Evolutionary conservation across 1,140 invertebrate genomes (phyloP).

Genomic region (Cyphomyrmex costatus): DNA sequence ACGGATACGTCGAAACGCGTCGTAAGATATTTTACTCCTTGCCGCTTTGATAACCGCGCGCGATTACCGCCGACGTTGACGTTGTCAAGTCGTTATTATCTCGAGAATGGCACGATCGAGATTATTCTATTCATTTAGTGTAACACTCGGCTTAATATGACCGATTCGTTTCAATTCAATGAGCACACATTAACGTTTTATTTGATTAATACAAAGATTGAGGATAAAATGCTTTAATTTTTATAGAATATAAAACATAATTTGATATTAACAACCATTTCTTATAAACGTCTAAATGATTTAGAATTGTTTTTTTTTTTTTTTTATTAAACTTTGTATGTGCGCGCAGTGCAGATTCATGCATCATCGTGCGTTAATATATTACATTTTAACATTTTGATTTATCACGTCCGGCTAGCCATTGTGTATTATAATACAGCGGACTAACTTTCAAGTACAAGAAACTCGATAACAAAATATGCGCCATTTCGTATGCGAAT

Average conservation of each 20-base stretch:
- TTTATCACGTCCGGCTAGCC: background rate
- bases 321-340: background rate
- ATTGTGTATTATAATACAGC: background rate
- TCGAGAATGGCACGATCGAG: slow-evolving; percentile 41
- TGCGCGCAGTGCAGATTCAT: background rate
- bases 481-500: slow-evolving; percentile 14
- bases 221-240: background rate
- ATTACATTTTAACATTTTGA: background rate
- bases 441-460: background rate
- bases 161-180: slow-evolving; percentile 37
- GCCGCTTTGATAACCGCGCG: slow-evolving; percentile 47
- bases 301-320: background rate
- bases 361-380: background rate
- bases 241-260: background rate
- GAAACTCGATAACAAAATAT: background rate
- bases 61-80: slow-evolving; percentile 38
- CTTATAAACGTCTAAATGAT: background rate
- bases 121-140: slow-evolving; percentile 39
- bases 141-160: slow-evolving; percentile 36
- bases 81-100: slow-evolving; percentile 38
- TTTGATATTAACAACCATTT: slow-evolving; percentile 4
- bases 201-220: background rate
- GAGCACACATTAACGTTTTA: slow-evolving; percentile 24
- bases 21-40: slow-evolving; percentile 42
- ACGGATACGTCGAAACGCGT: slow-evolving; percentile 18